Percentiles rank a stretch among this genome's conserved stretches.
Conservation (phyloP, 2,797 vertebrate species). For the Chelmon rostratus region DNA sequence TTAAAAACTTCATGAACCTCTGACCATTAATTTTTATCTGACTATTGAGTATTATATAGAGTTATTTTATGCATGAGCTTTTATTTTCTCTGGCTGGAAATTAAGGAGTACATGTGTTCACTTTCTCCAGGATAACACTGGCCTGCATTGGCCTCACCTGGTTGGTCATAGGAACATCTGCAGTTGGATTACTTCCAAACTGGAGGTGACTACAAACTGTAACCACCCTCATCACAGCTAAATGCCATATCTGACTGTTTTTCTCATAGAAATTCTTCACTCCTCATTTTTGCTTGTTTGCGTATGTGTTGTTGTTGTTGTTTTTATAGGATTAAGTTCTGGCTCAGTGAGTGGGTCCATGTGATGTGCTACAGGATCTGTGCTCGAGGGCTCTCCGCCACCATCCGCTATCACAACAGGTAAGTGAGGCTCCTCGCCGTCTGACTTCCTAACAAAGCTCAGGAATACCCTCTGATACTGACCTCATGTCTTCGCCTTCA, state of each 20-base stretch:
- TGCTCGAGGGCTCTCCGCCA: conserved; percentile 94
- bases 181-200: conserved; percentile 92
- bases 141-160: conserved; percentile 91
- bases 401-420: conserved; percentile 95
- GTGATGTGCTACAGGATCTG: conserved; percentile 96
- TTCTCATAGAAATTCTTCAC: neutral
- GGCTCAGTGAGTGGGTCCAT: conserved; percentile 95
- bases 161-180: conserved; percentile 92
- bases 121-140: conserved; percentile 87
- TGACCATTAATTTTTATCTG: neutral
- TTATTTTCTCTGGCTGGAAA: neutral
- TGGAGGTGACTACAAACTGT: conserved; percentile 84
- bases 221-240: neutral
- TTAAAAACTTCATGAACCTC: neutral
- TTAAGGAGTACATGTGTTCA: neutral
- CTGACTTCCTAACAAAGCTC: neutral
- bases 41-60: neutral
- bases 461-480: conserved; percentile 4
- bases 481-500: neutral
- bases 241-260: neutral
- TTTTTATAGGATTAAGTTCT: conserved; percentile 87
- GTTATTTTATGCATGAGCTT: fast-evolving
- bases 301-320: conserved; percentile 7
- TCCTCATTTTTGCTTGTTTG: neutral
- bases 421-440: conserved; percentile 66